Evolutionary conservation across 2,113 vertebrate genomes (phyloP).

Genomic region (Hydropotes inermis): DNA sequence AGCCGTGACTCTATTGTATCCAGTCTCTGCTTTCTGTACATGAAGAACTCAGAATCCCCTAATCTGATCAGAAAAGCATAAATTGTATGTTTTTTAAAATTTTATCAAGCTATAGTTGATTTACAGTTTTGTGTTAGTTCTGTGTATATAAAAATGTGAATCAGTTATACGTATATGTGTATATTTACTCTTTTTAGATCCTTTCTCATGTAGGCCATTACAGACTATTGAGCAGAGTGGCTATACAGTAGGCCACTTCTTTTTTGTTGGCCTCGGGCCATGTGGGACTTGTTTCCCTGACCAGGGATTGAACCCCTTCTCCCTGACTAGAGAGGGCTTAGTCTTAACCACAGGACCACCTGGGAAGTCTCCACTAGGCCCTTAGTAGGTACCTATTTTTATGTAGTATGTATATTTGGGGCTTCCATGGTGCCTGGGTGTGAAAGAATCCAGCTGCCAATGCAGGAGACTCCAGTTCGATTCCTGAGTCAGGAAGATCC

Average conservation of each 20-base stretch:
- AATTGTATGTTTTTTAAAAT: not conserved
- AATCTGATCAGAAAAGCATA: not conserved
- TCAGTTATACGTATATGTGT: not conserved
- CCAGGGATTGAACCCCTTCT: not conserved
- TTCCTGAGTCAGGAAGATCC: not conserved
- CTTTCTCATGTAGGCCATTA: not conserved
- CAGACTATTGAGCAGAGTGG: not conserved
- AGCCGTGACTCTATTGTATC: not conserved
- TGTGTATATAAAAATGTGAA: not conserved
- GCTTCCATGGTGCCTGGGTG: not conserved
- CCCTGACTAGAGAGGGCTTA: not conserved
- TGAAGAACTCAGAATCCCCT: not conserved
- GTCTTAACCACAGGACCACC: not conserved
- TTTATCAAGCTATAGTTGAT: not conserved
- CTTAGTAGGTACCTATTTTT: not conserved
- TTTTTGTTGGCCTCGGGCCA: not conserved
- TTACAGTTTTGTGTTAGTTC: not conserved
- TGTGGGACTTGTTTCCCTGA: not conserved
- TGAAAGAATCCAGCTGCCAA: not conserved
- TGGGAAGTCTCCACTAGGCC: not conserved
- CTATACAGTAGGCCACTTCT: not conserved
- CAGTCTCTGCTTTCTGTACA: not conserved
- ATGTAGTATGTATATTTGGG: not conserved
- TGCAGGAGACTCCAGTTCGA: not conserved
- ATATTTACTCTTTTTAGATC: not conserved